Evolutionary conservation across 2,888 invertebrate genomes (phyloP), one percentile per base, ranked within the genome.

Genomic region (Pseudococcus longispinus): DNA sequence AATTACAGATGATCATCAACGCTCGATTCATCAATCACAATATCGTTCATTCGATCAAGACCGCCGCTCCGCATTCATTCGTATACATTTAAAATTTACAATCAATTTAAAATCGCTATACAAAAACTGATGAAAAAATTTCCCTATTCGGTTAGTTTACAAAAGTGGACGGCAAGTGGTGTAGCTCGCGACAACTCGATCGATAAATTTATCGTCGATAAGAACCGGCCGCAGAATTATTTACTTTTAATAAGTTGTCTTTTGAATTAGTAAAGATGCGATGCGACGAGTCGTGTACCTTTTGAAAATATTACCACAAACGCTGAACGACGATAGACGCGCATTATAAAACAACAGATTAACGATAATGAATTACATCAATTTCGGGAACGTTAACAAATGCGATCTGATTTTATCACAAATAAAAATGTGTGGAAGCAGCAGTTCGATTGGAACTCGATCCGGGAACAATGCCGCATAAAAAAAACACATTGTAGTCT

Each of bases 391-490:
- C 84, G 84, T 84, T 84, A 84, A 84, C 84, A 84, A 84, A 84
- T 84, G 84, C 65, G 84, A 84, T 84, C 60, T 65, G 84, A 84
- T 84, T 84, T 84, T 84, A 84, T 84, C 84, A 55, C 84, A 65
- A 84, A 65, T 42, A 84, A 84, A 84, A 84, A 84, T 84, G 84
- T 84, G 84, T 84, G 84, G 84, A 84, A 84, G 84, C 84, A 84
- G 84, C 65, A 55, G 84, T 84, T 84, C 77, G 37, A 44, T 44
- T 32, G 82, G 23, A 55, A 84, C 84, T 55, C 26, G 83, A 29
- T 5, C 29, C 32, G n/a, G 37, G 83, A 83, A 83, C 51, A 83
- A 83, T 83, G 83, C 83, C 51, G 32, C 29, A 32, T 83, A 51
- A 83, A 83, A 83, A 83, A 82, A 23, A 83, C 83, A 83, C 83